Evolutionary conservation across 2,113 vertebrate species (phyloP).

Genomic region (Desmodus rotundus): DNA sequence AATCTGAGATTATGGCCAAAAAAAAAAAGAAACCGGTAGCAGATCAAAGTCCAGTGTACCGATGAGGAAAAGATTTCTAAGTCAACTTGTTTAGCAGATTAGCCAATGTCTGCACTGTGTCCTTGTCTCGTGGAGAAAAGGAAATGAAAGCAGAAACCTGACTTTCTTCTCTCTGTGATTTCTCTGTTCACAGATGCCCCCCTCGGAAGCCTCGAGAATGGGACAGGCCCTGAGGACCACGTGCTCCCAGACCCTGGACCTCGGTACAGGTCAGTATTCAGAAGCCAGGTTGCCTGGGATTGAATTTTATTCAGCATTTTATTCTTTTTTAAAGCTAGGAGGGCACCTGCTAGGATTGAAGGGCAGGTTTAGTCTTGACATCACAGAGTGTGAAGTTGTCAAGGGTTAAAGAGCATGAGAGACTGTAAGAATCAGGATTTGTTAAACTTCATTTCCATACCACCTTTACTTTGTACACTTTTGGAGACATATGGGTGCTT

Average conservation of each 20-base stretch:
- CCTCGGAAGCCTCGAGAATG: slow-evolving; percentile 84
- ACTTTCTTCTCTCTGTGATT: no score
- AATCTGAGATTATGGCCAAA: neutral
- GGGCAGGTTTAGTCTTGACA: neutral
- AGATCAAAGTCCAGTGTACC: neutral
- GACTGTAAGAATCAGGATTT: neutral
- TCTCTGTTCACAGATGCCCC: slow-evolving; percentile 74
- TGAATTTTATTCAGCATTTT: neutral
- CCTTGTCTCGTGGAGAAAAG: neutral
- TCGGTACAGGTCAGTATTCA: slow-evolving; percentile 82
- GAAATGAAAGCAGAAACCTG: neutral
- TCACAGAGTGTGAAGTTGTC: neutral
- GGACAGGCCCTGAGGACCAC: slow-evolving; percentile 76
- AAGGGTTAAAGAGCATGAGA: neutral
- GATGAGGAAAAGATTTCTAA: neutral
- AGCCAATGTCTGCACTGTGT: neutral
- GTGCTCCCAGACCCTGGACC: slow-evolving; percentile 74
- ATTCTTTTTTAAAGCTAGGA: neutral
- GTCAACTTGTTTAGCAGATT: neutral
- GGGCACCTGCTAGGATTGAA: neutral
- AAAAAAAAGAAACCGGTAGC: neutral
- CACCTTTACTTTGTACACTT: neutral
- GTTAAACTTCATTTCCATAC: neutral
- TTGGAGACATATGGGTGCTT: neutral
- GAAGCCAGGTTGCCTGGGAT: neutral